phyloP scores from a whole-genome alignment of 2,888 invertebrate genomes.

The Tenthredo notha region DNA sequence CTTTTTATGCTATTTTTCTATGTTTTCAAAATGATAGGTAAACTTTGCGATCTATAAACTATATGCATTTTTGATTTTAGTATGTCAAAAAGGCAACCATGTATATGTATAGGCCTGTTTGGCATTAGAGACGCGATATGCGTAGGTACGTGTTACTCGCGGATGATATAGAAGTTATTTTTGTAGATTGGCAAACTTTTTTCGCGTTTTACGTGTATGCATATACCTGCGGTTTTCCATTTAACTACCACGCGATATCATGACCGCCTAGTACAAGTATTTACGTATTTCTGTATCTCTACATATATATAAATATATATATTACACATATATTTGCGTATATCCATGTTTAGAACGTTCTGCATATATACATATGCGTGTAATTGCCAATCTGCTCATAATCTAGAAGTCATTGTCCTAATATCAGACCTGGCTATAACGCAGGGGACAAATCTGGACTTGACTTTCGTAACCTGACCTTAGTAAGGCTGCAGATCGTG shows the following conservation, averaged over 20 bases:
- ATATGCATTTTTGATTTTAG: too few species aligned
- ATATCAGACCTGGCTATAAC: neutral
- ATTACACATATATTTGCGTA: neutral
- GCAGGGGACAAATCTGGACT: conserved; percentile 3
- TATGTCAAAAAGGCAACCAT: too few species aligned
- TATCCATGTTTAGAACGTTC: neutral
- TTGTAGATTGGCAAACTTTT: conserved; percentile 35
- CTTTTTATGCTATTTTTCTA: too few species aligned
- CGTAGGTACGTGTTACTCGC: neutral
- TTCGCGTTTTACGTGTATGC: neutral
- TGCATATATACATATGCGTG: too few species aligned
- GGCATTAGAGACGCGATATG: neutral
- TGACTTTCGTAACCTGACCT: conserved; percentile 34
- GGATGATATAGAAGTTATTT: conserved; percentile 33
- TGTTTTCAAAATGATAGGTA: too few species aligned
- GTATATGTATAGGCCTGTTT: too few species aligned
- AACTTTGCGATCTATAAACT: too few species aligned
- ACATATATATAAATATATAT: neutral
- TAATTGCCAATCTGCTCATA: neutral
- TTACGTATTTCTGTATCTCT: conserved; percentile 24
- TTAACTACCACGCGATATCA: neutral
- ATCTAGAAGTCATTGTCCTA: conserved; percentile 12
- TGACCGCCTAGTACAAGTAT: conserved; percentile 16
- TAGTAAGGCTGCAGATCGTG: neutral
- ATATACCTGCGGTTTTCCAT: neutral